Base-by-base conservation (phyloP, 2,888 invertebrate species). In the Gari tellinella region DNA sequence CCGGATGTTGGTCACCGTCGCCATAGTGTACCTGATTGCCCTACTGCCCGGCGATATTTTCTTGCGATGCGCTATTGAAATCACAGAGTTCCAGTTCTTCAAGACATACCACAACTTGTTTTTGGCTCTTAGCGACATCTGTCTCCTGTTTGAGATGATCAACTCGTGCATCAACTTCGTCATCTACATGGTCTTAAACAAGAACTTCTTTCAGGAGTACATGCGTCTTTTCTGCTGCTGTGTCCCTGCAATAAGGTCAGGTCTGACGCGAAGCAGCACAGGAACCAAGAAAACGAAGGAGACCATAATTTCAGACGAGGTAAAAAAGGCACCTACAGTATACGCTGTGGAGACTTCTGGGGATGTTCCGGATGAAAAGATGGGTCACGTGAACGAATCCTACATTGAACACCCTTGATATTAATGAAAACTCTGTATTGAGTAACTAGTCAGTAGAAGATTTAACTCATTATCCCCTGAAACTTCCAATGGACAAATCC, bases 131-230 rank as follows among this genome's bases (percentile, higher is more conserved):
- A 80, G 80, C 55, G 82, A 78, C 25, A 21, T 80, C 1, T 70
- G 66, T n/a, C 60, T 75, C 0, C 58, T 82, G n/a, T 73, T 80
- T 19, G 80, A 80, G 43, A 70, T 82, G 37, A 43, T 76, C 12
- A 82, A 82, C 51, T 72, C 80, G n/a, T 80, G 75, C 2, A 56
- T 73, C 19, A 82, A 82, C 60, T 82, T 82, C 67, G 66, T 82
- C 48, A 78, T 76, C 46, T 82, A 80, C 64, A 82, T 82, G 77
- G 56, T 76, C 19, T 57, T 72, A 10, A 82, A 78, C 51, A 52
- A 57, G 45, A 68, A 78, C 19, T 82, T 82, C 69, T 70, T 53
- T 31, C 57, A 64, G 8, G 62, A 55, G 0, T 82, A 73, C 49
- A 46, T 60, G 5, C 21, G 25, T 17, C 45, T 76, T 17, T 80